phyloP scores from a whole-genome alignment of 2,113 vertebrate genomes.

The Capricornis sumatraensis region DNA sequence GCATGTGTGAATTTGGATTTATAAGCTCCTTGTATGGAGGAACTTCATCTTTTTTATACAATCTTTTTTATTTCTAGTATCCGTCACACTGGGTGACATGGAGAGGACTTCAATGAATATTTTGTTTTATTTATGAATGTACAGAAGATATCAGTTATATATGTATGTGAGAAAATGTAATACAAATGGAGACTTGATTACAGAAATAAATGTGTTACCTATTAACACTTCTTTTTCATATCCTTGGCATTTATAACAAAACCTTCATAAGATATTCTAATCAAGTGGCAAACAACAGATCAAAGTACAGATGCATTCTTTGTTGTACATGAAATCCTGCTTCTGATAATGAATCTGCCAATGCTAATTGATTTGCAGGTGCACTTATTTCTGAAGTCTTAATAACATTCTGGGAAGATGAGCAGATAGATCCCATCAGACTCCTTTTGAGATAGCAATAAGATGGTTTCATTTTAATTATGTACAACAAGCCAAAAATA shows the following conservation, averaged over 20 bases:
- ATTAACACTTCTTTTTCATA: neutral
- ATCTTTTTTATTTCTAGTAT: neutral
- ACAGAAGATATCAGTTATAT: neutral
- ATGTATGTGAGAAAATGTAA: neutral
- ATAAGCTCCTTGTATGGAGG: neutral
- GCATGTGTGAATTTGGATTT: neutral
- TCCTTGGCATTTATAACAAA: neutral
- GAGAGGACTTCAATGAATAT: neutral
- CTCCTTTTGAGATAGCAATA: neutral
- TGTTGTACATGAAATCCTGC: neutral
- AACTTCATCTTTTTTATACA: neutral
- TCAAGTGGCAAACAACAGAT: neutral
- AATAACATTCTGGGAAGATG: slow-evolving; percentile 22
- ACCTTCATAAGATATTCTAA: neutral
- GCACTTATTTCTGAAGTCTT: slow-evolving; percentile 39
- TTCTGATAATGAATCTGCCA: neutral
- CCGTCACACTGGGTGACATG: neutral
- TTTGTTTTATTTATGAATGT: neutral
- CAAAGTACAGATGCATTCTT: neutral
- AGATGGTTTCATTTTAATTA: slow-evolving; percentile 46
- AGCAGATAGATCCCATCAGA: slow-evolving; percentile 17
- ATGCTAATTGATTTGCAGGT: slow-evolving; percentile 52
- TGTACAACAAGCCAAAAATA: slow-evolving; percentile 17
- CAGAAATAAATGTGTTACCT: neutral
- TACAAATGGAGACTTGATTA: neutral